phyloP scores from a whole-genome alignment of 2,113 vertebrate genomes.

The Sardina pilchardus region DNA sequence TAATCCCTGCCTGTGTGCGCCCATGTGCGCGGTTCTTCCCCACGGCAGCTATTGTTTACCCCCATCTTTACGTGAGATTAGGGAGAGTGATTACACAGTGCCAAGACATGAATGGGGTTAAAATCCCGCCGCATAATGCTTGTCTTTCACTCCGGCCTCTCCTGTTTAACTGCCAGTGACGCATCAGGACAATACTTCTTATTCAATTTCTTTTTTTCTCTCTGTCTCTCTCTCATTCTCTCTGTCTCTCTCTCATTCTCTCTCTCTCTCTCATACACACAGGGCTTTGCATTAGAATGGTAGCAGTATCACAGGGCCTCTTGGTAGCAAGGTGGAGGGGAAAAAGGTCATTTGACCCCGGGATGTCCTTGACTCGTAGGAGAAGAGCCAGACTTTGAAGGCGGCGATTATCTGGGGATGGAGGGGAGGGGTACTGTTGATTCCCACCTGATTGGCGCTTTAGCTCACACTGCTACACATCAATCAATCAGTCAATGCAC shows the following conservation, averaged over 20 bases:
- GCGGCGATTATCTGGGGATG: not conserved
- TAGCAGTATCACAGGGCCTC: not conserved
- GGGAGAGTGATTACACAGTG: constrained; percentile 44
- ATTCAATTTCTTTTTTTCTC: not conserved
- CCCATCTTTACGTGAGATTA: constrained; percentile 46
- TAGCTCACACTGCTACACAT: constrained; percentile 6
- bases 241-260: not conserved
- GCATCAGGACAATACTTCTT: constrained; percentile 7
- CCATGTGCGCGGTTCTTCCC: not conserved
- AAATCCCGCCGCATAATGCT: constrained; percentile 22
- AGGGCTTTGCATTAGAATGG: not conserved
- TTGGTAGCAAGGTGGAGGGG: not conserved
- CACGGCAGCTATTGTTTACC: constrained; percentile 28
- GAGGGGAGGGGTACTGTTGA: not conserved
- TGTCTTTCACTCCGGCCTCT: not conserved
- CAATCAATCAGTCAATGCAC: constrained; percentile 17
- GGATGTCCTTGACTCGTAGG: constrained; percentile 6
- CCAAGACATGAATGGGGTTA: constrained; percentile 32
- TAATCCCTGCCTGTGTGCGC: constrained; percentile 27
- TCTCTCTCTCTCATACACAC: not conserved
- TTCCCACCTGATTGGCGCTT: not conserved
- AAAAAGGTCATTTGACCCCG: not conserved
- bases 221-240: too few species aligned
- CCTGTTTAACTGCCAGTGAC: constrained; percentile 10
- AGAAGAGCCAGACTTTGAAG: constrained; percentile 14